Percentiles rank a stretch among this genome's conserved stretches.
Evolutionary conservation across 1,140 invertebrate genomes (phyloP).

Genomic region (Apis florea): DNA sequence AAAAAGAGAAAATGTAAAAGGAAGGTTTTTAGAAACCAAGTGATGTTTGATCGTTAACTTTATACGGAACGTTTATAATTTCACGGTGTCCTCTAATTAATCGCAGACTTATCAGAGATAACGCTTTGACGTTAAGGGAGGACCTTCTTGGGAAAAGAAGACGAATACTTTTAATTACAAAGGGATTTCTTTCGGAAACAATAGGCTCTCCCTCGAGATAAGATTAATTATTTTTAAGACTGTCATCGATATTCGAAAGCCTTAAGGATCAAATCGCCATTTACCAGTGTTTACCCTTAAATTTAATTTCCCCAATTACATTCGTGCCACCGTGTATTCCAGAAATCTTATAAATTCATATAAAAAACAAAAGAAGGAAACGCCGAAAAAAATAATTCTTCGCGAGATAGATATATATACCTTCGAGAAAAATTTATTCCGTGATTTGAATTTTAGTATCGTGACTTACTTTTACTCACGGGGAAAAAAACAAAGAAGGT

Average conservation of each 20-base stretch:
- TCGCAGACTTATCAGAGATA: slow-evolving; percentile 22
- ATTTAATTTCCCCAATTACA: background rate
- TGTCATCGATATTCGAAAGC: background rate
- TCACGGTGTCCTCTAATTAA: slow-evolving; percentile 34
- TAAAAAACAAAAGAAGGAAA: background rate
- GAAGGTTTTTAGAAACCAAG: background rate
- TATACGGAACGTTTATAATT: slow-evolving; percentile 16
- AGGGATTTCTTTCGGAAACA: slow-evolving; percentile 5
- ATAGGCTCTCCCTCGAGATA: background rate
- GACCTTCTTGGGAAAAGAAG: background rate
- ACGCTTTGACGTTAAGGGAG: slow-evolving; percentile 2
- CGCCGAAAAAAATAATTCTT: background rate
- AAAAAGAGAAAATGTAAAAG: background rate
- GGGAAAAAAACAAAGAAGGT: background rate
- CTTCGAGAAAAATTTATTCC: background rate
- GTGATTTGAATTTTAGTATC: background rate
- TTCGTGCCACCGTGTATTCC: too few species aligned
- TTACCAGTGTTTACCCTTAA: background rate
- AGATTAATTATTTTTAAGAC: slow-evolving; percentile 1
- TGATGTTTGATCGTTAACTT: slow-evolving; percentile 20
- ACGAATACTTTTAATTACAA: slow-evolving; percentile 23
- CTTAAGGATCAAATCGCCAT: background rate
- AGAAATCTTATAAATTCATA: background rate
- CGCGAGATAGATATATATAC: background rate
- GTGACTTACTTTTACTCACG: too few species aligned